Conservation (phyloP, 2,113 vertebrate genomes). For the Brachypodius melanocephalos region DNA sequence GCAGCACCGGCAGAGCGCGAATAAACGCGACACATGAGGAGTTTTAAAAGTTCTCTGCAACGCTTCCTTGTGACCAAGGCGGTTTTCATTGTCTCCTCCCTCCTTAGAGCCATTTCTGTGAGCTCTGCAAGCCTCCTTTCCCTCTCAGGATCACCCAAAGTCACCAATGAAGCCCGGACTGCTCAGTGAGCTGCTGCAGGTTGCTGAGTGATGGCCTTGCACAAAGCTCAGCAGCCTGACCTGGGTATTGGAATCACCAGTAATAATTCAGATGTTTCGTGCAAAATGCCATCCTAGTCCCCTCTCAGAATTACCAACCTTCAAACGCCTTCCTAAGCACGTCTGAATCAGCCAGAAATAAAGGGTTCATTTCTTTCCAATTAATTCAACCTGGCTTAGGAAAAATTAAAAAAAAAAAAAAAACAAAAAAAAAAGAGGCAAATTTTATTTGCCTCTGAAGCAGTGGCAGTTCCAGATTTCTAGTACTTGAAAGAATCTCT, state of each 20-base stretch:
- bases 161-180: neutral
- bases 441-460: neutral
- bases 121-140: neutral
- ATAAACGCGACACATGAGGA: neutral
- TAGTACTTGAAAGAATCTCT: neutral
- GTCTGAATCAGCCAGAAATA: neutral
- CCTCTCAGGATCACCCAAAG: neutral
- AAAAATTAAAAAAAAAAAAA: neutral
- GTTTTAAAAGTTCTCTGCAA: neutral
- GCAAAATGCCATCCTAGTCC: neutral
- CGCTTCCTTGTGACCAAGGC: neutral
- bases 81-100: neutral
- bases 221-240: neutral
- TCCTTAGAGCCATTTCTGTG: neutral
- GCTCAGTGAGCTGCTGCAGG: neutral
- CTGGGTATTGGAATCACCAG: neutral
- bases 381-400: neutral
- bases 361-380: neutral
- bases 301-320: neutral
- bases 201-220: neutral
- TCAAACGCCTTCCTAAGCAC: neutral
- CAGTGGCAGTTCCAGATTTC: neutral
- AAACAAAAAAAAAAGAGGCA: neutral
- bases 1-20: fast-evolving
- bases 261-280: neutral